Conservation (phyloP, 2,113 vertebrate genomes). For the Epinephelus cyanopodus region DNA sequence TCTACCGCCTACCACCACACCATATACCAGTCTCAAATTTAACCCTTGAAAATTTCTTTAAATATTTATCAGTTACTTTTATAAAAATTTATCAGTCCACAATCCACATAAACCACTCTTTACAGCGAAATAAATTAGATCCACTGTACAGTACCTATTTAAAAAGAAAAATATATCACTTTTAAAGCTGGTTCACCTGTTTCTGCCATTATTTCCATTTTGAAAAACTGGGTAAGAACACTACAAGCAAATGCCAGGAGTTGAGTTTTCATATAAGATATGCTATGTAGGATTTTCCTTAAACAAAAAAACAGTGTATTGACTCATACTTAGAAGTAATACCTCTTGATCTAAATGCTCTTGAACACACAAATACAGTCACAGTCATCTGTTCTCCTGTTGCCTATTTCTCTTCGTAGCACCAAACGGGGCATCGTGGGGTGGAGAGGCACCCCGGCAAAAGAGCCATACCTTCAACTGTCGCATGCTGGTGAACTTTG, state of each 20-base stretch:
- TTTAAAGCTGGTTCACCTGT: background rate
- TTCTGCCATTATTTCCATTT: background rate
- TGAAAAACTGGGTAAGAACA: too few relatives aligned
- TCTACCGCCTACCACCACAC: too few relatives aligned
- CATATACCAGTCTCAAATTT: too few relatives aligned
- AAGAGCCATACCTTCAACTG: constrained; percentile 98
- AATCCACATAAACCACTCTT: background rate
- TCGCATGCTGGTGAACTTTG: constrained; percentile 93
- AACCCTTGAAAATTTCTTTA: too few relatives aligned
- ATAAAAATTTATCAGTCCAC: too few relatives aligned
- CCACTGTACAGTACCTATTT: too few relatives aligned
- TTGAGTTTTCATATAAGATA: too few relatives aligned
- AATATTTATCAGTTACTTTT: too few relatives aligned
- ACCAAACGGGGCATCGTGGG: constrained; percentile 94
- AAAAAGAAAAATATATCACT: background rate
- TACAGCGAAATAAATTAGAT: background rate
- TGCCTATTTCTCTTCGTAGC: constrained; percentile 48
- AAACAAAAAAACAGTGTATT: too few relatives aligned
- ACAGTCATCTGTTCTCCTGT: background rate
- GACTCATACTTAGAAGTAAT: too few relatives aligned
- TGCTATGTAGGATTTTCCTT: too few relatives aligned
- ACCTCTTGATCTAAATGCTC: background rate
- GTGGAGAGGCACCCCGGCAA: constrained; percentile 91
- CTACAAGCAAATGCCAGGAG: too few relatives aligned
- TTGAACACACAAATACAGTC: background rate